Conservation (phyloP, 2,113 vertebrate species). For the Laterallus jamaicensis region DNA sequence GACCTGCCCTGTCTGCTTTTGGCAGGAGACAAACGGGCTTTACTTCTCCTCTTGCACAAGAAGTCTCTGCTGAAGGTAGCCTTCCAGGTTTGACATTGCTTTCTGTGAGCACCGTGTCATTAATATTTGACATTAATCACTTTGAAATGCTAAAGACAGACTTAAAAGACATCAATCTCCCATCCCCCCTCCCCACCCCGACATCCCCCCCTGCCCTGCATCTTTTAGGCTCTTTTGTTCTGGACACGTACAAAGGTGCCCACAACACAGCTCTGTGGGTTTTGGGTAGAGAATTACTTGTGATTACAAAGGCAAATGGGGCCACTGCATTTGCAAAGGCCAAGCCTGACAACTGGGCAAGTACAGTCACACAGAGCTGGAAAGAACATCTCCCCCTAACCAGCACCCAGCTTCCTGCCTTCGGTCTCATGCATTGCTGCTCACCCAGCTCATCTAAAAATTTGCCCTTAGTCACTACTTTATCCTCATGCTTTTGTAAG, state of each 20-base stretch:
- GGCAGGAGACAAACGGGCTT: neutral
- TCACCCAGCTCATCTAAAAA: constrained; percentile 18
- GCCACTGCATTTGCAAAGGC: neutral
- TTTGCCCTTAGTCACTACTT: constrained; percentile 55
- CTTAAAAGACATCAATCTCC: neutral
- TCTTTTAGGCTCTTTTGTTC: neutral
- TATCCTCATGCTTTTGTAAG: constrained; percentile 47
- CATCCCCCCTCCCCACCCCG: neutral
- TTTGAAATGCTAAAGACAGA: neutral
- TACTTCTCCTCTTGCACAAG: neutral
- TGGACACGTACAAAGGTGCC: neutral
- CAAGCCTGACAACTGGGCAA: neutral
- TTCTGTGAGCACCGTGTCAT: neutral
- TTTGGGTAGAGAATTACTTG: rapidly evolving
- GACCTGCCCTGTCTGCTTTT: neutral
- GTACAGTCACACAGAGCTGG: neutral
- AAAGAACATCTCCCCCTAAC: neutral
- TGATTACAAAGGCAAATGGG: neutral
- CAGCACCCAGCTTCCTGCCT: neutral
- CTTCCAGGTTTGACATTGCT: neutral
- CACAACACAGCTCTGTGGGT: neutral
- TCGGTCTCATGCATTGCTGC: constrained; percentile 21
- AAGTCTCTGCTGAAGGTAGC: neutral
- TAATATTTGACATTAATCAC: neutral
- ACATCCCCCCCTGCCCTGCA: too few relatives aligned